These are phyloP conservation scores for Zaprionus obscuricornis DNA, from an alignment of 2,888 invertebrate genomes.

Conservation along the genomic window DNA sequence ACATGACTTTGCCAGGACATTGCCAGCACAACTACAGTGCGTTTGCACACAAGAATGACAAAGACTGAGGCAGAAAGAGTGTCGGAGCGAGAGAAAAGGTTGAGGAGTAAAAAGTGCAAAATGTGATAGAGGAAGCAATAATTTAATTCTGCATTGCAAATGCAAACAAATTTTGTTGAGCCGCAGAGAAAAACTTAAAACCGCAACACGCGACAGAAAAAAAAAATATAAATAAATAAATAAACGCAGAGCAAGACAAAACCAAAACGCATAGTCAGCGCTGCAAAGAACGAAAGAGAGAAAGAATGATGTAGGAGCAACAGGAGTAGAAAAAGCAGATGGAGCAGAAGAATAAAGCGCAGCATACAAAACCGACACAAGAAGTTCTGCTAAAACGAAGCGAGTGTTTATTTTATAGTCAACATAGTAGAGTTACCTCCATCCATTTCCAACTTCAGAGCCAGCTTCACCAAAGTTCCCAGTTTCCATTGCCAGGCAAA, in stretches of 20 bases:
- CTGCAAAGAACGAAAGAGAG: neutral
- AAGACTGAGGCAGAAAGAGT: neutral
- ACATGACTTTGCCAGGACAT: slow-evolving; percentile 15
- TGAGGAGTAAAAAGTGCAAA: neutral
- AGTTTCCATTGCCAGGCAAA: too few relatives aligned
- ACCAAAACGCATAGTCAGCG: slow-evolving; percentile 42
- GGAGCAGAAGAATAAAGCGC: slow-evolving; percentile 2
- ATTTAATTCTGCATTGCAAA: slow-evolving; percentile 76
- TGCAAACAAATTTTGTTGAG: slow-evolving; percentile 73
- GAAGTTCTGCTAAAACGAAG: slow-evolving; percentile 58
- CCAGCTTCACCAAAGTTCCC: slow-evolving; percentile 15
- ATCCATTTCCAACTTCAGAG: slow-evolving; percentile 24
- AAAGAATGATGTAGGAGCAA: neutral
- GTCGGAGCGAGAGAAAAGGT: neutral
- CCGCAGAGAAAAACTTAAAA: slow-evolving; percentile 70
- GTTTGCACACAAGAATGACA: slow-evolving; percentile 24
- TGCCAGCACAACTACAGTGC: slow-evolving; percentile 34
- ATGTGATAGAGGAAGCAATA: slow-evolving; percentile 70
- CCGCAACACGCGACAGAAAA: slow-evolving; percentile 61
- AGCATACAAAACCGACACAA: slow-evolving; percentile 47
- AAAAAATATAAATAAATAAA: neutral
- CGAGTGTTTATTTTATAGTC: slow-evolving; percentile 75
- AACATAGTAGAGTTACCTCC: slow-evolving; percentile 59
- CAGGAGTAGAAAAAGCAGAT: neutral
- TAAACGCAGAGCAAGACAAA: slow-evolving; percentile 42